Base-by-base conservation (phyloP, 2,888 invertebrate genomes). In the Clostera curtula region DNA sequence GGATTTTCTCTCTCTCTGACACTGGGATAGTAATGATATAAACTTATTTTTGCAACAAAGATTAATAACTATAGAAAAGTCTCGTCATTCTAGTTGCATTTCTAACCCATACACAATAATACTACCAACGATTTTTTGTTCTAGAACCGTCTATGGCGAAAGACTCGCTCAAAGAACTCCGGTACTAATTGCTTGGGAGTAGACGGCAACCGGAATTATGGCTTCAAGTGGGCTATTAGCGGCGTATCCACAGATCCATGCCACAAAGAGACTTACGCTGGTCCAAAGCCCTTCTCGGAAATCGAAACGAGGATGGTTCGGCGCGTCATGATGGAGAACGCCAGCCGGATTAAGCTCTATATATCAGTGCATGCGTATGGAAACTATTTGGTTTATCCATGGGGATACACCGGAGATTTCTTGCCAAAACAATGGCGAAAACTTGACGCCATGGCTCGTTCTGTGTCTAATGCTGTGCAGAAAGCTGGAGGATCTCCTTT, bases 161-260 rank as follows among this genome's bases (percentile, higher is more conserved):
- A 90, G 55, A 89, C 88, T 1, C 73, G 88, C 15, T 86, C 87
- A 1, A 61, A 58, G 32, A 43, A 44, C 3, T 36, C 42, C 2
- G 3, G 3, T 1, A 29, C 14, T 1, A 23, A 34, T 0, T 91
- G 91, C 43, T 57, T 44, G 12, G 92, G 92, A 2, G 88, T 87
- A 0, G 92, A 92, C 44, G 86, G 87, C 3, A 92, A 92, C 56
- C 72, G 92, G 9, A 92, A 92, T 67, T 92, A 89, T 53, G 90
- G 85, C 9, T 87, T 79, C 53, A 84, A 88, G 43, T 91, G 91
- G 90, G 88, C 85, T 46, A 87, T 62, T 50, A 87, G 57, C 62
- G 87, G 94, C 0, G 88, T 91, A 0, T 91, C 91, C 27, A 55
- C 21, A 1, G 67, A 87, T 36, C 86, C 86, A 0, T 91, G 91